A percentile compares a stretch with the other conserved stretches of the same genome.
phyloP scores from a whole-genome alignment of 2,888 invertebrate species.

The Bibio marci region DNA sequence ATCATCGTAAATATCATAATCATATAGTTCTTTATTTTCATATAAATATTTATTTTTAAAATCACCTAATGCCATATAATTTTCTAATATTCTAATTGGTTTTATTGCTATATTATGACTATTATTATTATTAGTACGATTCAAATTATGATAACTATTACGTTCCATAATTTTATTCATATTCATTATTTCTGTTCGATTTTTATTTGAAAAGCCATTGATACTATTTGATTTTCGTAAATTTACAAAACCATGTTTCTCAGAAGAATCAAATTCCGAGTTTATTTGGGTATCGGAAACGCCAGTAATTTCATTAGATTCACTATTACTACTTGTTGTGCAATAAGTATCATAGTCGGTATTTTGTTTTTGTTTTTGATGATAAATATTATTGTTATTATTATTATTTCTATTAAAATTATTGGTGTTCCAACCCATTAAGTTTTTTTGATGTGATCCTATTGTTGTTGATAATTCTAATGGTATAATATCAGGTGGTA shows the following conservation, averaged over 20 bases:
- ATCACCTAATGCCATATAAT: slow-evolving; percentile 3
- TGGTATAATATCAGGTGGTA: no score
- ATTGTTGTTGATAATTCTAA: neutral
- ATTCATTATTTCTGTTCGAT: no score
- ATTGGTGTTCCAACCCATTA: slow-evolving; percentile 42
- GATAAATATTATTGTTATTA: neutral
- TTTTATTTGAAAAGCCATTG: no score
- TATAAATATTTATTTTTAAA: slow-evolving; percentile 2
- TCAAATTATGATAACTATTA: no score
- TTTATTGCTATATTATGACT: no score
- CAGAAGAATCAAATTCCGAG: slow-evolving; percentile 10
- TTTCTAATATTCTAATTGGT: slow-evolving; percentile 4
- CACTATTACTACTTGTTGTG: slow-evolving; percentile 24
- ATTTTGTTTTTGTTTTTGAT: slow-evolving; percentile 1
- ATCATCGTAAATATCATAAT: no score
- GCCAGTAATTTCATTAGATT: slow-evolving; percentile 26
- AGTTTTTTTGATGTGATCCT: slow-evolving; percentile 41
- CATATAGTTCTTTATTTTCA: no score
- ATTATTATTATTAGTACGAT: no score
- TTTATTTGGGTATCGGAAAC: slow-evolving; percentile 21
- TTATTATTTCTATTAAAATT: slow-evolving; percentile 10
- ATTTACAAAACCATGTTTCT: neutral
- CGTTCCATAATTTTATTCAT: no score
- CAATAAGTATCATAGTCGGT: slow-evolving; percentile 8
- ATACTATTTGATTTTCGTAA: no score